Conservation (phyloP, 35 echinoderm and acorn worm genomes). For the Eucidaris tribuloides region DNA sequence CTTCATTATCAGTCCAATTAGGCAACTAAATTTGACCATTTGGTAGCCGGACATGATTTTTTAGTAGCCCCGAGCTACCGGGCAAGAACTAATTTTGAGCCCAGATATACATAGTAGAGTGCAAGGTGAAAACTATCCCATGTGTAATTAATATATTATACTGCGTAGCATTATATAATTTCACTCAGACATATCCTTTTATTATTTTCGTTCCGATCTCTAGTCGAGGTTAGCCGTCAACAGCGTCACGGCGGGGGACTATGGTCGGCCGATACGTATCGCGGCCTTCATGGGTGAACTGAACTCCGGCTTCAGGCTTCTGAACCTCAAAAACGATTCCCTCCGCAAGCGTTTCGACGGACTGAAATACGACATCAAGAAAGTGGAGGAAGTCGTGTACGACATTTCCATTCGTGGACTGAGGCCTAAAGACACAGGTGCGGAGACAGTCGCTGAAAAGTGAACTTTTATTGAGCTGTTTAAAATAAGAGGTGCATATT, state of each 20-base stretch:
- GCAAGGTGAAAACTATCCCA: no score
- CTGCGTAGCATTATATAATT: no score
- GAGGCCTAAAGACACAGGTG: slow-evolving; percentile 8
- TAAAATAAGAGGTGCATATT: no score
- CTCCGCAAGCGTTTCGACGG: slow-evolving; percentile 90
- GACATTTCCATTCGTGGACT: slow-evolving; percentile 92
- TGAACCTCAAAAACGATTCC: slow-evolving; percentile 95
- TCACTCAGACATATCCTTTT: not conserved
- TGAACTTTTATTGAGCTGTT: no score
- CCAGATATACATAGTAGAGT: no score
- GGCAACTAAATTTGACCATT: no score
- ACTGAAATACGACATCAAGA: slow-evolving; percentile 98
- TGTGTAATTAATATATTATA: no score
- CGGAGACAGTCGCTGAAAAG: not conserved
- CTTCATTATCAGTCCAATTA: no score
- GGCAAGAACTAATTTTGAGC: no score
- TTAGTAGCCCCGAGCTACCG: no score
- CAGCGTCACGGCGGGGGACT: slow-evolving; percentile 97
- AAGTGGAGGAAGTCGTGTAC: slow-evolving; percentile 97
- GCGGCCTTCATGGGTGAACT: slow-evolving; percentile 84
- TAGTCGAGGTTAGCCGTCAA: slow-evolving; percentile 94
- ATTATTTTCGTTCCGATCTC: not conserved
- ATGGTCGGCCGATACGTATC: slow-evolving; percentile 69
- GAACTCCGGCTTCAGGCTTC: slow-evolving; percentile 92
- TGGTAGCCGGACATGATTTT: no score